A percentile compares a stretch with the other conserved stretches of the same genome.
Evolutionary conservation across 2,888 invertebrate species (phyloP).

Genomic region (Nephrotoma appendiculata): DNA sequence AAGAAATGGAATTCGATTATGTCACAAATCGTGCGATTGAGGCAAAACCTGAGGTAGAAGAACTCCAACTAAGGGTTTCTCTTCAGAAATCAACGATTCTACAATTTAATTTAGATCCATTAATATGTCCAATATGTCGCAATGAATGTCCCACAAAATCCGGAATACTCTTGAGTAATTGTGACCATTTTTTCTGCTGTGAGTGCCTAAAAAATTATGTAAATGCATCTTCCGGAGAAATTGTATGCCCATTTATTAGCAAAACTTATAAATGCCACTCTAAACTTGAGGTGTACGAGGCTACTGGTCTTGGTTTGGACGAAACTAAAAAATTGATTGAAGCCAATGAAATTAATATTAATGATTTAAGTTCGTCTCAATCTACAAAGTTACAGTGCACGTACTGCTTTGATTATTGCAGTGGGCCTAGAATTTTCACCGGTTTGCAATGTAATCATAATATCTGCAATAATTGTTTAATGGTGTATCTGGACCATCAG

Average conservation of each 20-base stretch:
- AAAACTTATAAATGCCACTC: background rate
- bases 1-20: background rate
- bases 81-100: background rate
- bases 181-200: background rate
- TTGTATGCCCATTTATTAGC: background rate
- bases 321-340: background rate
- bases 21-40: background rate
- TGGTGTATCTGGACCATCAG: background rate
- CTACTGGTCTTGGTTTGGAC: background rate
- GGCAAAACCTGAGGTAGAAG: background rate
- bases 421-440: background rate
- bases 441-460: background rate
- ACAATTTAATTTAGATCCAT: background rate
- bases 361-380: background rate
- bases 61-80: background rate
- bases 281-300: background rate
- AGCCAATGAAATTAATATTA: background rate
- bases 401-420: background rate
- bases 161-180: background rate
- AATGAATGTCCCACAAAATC: background rate
- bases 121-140: background rate
- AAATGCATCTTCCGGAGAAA: background rate
- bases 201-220: background rate
- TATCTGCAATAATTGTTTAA: background rate
- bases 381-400: background rate